These are phyloP conservation scores for Uloborus diversus DNA, from an alignment of 1,140 invertebrate species.

Conservation along the genomic window DNA sequence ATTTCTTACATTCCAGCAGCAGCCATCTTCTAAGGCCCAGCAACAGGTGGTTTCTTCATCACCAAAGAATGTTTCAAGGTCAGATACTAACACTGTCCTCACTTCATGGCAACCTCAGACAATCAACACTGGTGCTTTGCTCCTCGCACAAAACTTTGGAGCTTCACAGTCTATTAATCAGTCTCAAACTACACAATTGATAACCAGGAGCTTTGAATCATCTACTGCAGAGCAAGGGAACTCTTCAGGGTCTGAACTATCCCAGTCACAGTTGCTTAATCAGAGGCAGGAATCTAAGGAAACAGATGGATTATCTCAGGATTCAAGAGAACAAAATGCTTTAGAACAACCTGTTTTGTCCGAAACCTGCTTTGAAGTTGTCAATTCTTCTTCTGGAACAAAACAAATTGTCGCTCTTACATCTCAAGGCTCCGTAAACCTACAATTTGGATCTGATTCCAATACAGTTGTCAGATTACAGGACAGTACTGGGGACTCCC, in stretches of 20 bases:
- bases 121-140: constrained; percentile 54
- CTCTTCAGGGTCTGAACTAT: constrained; percentile 26
- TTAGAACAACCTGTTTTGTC: constrained; percentile 25
- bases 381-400: constrained; percentile 22
- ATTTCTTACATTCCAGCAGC: constrained; percentile 59
- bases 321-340: constrained; percentile 13
- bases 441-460: constrained; percentile 12
- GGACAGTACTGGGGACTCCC: constrained; percentile 6
- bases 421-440: constrained; percentile 28
- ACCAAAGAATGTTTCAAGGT: constrained; percentile 61
- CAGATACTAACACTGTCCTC: constrained; percentile 42
- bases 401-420: constrained; percentile 46
- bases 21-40: not conserved
- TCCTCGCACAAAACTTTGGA: constrained; percentile 53
- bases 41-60: constrained; percentile 57
- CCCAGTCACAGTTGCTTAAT: constrained; percentile 15
- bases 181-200: constrained; percentile 12
- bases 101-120: constrained; percentile 55
- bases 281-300: constrained; percentile 4
- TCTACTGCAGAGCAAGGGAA: constrained; percentile 23
- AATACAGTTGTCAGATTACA: constrained; percentile 18
- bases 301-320: constrained; percentile 16
- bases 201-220: constrained; percentile 28
- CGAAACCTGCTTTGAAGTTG: constrained; percentile 35
- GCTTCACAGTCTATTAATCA: constrained; percentile 30